Conservation (phyloP, 2,888 invertebrate genomes). For the Allacma fusca region DNA sequence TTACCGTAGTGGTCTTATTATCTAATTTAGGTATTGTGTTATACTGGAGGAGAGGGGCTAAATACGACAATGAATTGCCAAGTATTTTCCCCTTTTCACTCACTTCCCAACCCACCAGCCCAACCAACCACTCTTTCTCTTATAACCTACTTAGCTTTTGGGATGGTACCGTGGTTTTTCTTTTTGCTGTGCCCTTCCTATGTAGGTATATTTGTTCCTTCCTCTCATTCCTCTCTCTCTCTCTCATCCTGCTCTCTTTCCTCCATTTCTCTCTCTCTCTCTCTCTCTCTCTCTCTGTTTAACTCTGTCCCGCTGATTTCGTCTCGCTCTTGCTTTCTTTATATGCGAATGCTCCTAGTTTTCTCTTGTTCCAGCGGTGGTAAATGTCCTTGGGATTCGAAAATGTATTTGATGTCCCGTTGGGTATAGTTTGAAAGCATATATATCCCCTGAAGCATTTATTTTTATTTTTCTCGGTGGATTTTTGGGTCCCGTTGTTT, state of each 20-base stretch:
- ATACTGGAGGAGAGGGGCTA: background rate
- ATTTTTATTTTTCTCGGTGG: too few relatives aligned
- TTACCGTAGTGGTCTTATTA: slow-evolving; percentile 18
- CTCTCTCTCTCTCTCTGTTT: background rate
- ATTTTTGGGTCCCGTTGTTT: too few relatives aligned
- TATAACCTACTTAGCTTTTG: background rate
- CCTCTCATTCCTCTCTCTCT: background rate
- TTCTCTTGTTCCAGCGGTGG: too few relatives aligned
- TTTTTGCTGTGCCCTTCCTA: background rate
- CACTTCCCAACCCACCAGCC: background rate
- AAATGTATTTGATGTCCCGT: background rate
- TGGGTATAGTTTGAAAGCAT: too few relatives aligned
- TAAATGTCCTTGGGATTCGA: slow-evolving; percentile 3
- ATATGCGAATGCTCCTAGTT: too few relatives aligned
- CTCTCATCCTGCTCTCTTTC: background rate
- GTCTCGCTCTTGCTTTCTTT: too few relatives aligned
- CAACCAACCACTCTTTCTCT: slow-evolving; percentile 1
- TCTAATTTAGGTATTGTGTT: background rate
- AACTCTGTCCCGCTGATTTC: background rate
- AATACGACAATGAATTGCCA: slow-evolving; percentile 9
- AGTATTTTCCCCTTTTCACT: background rate
- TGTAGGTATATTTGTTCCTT: background rate
- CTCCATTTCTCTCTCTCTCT: background rate
- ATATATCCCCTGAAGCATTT: too few relatives aligned
- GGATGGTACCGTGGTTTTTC: background rate